Conservation (phyloP, 1,140 invertebrate genomes). For the Popillia japonica region DNA sequence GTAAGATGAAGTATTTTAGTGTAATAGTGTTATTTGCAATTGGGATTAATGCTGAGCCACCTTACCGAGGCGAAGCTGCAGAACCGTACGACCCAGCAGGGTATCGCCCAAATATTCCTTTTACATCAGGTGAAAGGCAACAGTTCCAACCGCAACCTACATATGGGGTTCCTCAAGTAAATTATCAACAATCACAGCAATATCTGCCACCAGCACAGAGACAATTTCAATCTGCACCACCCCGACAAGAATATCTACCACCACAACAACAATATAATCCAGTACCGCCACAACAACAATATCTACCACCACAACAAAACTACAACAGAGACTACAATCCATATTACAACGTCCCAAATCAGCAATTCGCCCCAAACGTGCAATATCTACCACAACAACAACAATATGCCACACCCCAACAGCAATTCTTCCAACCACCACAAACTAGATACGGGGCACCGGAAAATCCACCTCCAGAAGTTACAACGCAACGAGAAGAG, state of each 20-base stretch:
- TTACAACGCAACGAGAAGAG: conserved; percentile 34
- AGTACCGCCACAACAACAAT: not conserved
- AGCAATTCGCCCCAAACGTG: too few relatives aligned
- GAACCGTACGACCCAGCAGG: not conserved
- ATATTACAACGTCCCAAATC: too few relatives aligned
- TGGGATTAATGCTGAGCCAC: not conserved
- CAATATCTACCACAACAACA: not conserved
- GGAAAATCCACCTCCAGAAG: conserved; percentile 39
- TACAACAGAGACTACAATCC: too few relatives aligned
- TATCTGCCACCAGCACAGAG: conserved; percentile 41
- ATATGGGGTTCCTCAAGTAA: conserved; percentile 42
- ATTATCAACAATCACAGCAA: not conserved
- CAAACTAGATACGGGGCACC: conserved; percentile 39
- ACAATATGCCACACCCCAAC: conserved; percentile 41
- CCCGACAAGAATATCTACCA: conserved; percentile 1
- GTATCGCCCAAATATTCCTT: not conserved
- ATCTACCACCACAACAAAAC: too few relatives aligned
- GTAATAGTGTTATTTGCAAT: not conserved
- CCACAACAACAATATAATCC: not conserved
- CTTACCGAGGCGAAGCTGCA: not conserved
- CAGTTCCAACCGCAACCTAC: conserved; percentile 31
- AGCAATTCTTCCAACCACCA: conserved; percentile 37
- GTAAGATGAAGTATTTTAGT: not conserved
- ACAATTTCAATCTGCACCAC: not conserved
- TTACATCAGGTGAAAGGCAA: not conserved